Conservation (phyloP, 2,888 invertebrate genomes). For the Sphaerophoria rueppellii region DNA sequence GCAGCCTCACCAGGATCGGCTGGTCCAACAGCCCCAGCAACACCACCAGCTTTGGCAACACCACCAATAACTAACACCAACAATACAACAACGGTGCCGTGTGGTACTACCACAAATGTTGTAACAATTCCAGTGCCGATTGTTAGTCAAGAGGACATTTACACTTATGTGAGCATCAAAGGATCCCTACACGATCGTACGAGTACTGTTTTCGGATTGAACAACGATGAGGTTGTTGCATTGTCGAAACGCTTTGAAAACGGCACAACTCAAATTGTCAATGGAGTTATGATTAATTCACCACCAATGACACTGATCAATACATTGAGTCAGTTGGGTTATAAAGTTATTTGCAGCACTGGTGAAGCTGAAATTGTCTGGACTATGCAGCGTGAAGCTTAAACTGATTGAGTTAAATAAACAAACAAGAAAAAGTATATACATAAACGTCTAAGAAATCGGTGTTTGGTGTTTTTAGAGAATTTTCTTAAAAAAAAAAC, state of each 20-base stretch:
- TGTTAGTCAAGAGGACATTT: conserved; percentile 84
- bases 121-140: conserved; percentile 82
- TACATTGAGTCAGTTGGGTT: conserved; percentile 89
- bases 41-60: conserved; percentile 42
- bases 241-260: conserved; percentile 87
- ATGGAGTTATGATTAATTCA: conserved; percentile 88
- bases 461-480: conserved; percentile 32
- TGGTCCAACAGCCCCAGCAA: conserved; percentile 25
- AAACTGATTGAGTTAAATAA: too few relatives aligned
- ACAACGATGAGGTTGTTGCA: conserved; percentile 87
- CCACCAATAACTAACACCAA: conserved; percentile 62
- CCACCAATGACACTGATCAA: conserved; percentile 88
- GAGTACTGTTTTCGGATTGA: conserved; percentile 90
- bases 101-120: conserved; percentile 76
- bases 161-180: conserved; percentile 90
- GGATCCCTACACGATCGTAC: conserved; percentile 90
- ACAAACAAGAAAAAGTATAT: too few relatives aligned
- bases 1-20: conserved; percentile 46
- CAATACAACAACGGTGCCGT: conserved; percentile 62
- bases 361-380: conserved; percentile 92
- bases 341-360: conserved; percentile 89
- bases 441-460: conserved; percentile 30
- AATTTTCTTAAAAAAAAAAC: background rate
- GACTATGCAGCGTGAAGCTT: conserved; percentile 91
- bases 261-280: conserved; percentile 86